A percentile compares a stretch with the other conserved stretches of the same genome.
Evolutionary conservation across 2,888 invertebrate species (phyloP).

Genomic region (Drosophila sordidapex): DNA sequence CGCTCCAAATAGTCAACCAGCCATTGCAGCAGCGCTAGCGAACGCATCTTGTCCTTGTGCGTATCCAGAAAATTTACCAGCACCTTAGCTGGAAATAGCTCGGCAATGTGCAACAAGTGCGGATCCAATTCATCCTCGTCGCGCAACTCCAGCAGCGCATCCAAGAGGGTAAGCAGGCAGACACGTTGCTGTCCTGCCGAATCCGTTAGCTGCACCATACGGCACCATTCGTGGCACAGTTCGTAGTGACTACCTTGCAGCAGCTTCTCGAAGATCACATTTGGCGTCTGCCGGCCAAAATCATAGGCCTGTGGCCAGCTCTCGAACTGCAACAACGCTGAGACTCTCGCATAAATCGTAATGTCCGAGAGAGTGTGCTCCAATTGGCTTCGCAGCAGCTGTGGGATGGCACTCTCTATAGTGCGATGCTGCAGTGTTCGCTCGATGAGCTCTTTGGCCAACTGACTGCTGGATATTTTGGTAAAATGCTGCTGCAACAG

Average conservation of each 20-base stretch:
- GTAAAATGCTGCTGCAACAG: slow-evolving; percentile 81
- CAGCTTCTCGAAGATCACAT: slow-evolving; percentile 80
- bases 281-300: slow-evolving; percentile 81
- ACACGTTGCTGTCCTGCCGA: slow-evolving; percentile 82
- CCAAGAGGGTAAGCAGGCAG: slow-evolving; percentile 75
- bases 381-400: slow-evolving; percentile 82
- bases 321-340: slow-evolving; percentile 86
- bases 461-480: slow-evolving; percentile 80
- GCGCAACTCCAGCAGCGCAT: slow-evolving; percentile 72
- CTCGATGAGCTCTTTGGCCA: slow-evolving; percentile 83
- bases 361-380: slow-evolving; percentile 87
- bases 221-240: slow-evolving; percentile 89
- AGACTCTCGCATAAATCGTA: slow-evolving; percentile 88
- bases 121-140: slow-evolving; percentile 74
- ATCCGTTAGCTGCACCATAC: slow-evolving; percentile 85
- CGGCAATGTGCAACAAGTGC: slow-evolving; percentile 86
- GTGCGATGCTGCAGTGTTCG: slow-evolving; percentile 86
- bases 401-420: slow-evolving; percentile 83
- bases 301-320: slow-evolving; percentile 88
- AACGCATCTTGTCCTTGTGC: slow-evolving; percentile 88
- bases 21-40: slow-evolving; percentile 88
- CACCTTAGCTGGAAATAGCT: slow-evolving; percentile 87
- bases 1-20: slow-evolving; percentile 87
- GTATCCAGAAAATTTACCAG: slow-evolving; percentile 88
- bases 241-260: slow-evolving; percentile 83